These are phyloP conservation scores for Lingula anatina DNA, from an alignment of 2,888 invertebrate genomes.

Conservation along the genomic window DNA sequence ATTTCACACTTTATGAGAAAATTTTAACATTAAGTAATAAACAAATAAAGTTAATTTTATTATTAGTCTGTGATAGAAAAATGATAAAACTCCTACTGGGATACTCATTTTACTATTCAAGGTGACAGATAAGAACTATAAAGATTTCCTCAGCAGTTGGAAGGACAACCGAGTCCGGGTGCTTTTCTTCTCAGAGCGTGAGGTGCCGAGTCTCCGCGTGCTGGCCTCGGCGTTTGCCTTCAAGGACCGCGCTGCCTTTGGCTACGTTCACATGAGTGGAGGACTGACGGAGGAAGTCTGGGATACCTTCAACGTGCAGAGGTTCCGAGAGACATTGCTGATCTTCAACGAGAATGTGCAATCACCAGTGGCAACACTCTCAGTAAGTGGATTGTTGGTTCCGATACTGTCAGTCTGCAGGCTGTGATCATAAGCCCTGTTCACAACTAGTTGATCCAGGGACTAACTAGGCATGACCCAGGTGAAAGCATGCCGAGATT, in stretches of 20 bases:
- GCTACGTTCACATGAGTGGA: background rate
- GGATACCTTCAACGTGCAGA: background rate
- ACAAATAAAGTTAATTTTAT: too few relatives aligned
- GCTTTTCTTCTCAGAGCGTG: background rate
- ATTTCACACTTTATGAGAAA: too few relatives aligned
- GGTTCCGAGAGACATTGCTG: background rate
- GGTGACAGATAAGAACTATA: background rate
- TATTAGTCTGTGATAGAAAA: too few relatives aligned
- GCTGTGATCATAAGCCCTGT: too few relatives aligned
- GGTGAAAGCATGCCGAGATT: too few relatives aligned
- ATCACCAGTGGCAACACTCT: background rate
- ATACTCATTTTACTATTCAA: too few relatives aligned
- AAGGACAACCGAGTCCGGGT: background rate
- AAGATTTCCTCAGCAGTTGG: background rate
- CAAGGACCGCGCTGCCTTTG: background rate
- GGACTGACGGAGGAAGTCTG: background rate
- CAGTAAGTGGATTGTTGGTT: too few relatives aligned
- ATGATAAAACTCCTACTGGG: too few relatives aligned
- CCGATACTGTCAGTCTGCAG: too few relatives aligned
- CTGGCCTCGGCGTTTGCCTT: background rate
- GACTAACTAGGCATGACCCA: too few relatives aligned
- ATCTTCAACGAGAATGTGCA: background rate
- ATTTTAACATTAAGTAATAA: too few relatives aligned
- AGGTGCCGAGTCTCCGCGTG: background rate
- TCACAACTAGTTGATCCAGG: too few relatives aligned